phyloP scores from a whole-genome alignment of 1,140 invertebrate species.

The Episyrphus balteatus region DNA sequence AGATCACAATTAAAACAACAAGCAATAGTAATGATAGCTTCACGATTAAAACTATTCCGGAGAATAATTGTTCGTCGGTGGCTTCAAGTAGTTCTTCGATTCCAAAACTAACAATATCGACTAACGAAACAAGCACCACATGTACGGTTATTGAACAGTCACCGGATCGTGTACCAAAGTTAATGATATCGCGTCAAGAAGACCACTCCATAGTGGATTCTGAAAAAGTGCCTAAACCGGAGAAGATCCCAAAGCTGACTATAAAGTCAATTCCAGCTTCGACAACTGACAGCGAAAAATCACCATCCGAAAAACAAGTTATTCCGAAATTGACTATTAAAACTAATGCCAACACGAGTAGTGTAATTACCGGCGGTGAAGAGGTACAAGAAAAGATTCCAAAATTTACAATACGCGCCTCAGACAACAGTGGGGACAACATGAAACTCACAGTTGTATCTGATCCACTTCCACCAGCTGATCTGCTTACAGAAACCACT shows the following conservation, averaged over 20 bases:
- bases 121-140: slow-evolving; percentile 4
- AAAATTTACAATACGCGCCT: slow-evolving; percentile 5
- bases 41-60: too few relatives aligned
- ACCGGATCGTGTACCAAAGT: slow-evolving; percentile 15
- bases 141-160: slow-evolving; percentile 1
- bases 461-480: background rate
- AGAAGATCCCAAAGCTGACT: background rate
- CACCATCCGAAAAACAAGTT: background rate
- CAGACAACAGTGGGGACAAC: slow-evolving; percentile 4
- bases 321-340: slow-evolving; percentile 11
- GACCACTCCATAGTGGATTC: background rate
- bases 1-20: slow-evolving; percentile 11
- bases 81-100: background rate
- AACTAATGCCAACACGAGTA: slow-evolving; percentile 1
- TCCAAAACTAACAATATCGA: slow-evolving; percentile 10
- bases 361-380: background rate
- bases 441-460: background rate
- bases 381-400: slow-evolving; percentile 7
- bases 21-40: too few relatives aligned
- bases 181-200: slow-evolving; percentile 24
- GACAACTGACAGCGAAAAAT: background rate
- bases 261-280: background rate
- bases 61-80: background rate
- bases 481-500: slow-evolving; percentile 5
- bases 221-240: slow-evolving; percentile 1